Base-by-base conservation (phyloP, 2,113 vertebrate species). In the Lepidothrix coronata region DNA sequence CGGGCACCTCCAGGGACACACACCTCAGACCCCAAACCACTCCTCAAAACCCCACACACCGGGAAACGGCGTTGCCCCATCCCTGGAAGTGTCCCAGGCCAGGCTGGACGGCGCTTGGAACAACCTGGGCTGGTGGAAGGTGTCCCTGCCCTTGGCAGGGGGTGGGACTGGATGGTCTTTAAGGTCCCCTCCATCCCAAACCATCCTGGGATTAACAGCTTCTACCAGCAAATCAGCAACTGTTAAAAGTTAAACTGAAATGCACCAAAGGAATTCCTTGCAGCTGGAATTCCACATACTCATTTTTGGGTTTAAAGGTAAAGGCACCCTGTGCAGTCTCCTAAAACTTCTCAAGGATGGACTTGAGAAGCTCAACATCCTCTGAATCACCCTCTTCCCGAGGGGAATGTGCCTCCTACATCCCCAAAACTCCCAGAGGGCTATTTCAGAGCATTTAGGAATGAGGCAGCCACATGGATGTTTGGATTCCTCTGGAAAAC, bases 191-290 rank as follows among this genome's bases (percentile, higher is more conserved):
- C 55, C 57, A 57, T 20, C 31, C 17, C 57, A 57, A 62, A 43
- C 48, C 27, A 63, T 14, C 12, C 18, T 9, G 17, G 17, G 49
- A 90, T 35, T 48, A 70, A 28, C 44, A 15, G 10, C 41, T 80
- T 14, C 21, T 8, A 25, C 14, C 55, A 63, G 30, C 5, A 11
- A 9, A 35, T 2, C 1, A 2, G 14, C 22, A 25, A 21, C 0
- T 27, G 16, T 54, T 19, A 15, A n/a, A 46, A 33, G 16, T 15
- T 25, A 43, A 37, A 74, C 1, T 31, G 39, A 67, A 75, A 54
- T 2, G 35, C 52, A n/a, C 20, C 37, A 18, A 18, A 71, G 25
- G 35, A 51, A 59, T 5, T 6, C 2, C 25, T 23, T 63, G 61
- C 58, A 75, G 39, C 23, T 23, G 20, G 39, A 10, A 12, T 33